Evolutionary conservation across 2,888 invertebrate species (phyloP), one percentile per base, ranked within the genome.

Genomic region (Acleris holmiana): DNA sequence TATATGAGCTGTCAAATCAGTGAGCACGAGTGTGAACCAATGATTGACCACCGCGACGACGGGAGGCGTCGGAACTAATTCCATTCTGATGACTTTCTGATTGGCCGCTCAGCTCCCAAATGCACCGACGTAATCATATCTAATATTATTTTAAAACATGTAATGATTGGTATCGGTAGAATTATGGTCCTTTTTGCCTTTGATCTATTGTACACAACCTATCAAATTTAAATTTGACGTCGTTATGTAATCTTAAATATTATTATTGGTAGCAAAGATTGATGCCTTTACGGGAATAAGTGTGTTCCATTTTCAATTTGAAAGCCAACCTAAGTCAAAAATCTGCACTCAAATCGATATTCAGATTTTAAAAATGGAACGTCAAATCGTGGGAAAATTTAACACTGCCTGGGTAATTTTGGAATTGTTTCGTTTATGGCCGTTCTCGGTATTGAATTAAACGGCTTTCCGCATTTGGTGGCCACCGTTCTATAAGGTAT

Each of bases 51-150:
- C 59, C 60, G 29, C 60, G 65, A 18, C 50, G 65, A 65, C 65
- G 55, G 69, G 63, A 69, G 61, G 72, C 73, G 72, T 79, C 76
- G 74, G 73, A 76, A 72, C 71, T 74, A 79, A 77, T 79, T 77
- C 76, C 66, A 60, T 58, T 67, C 62, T 81, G 81, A 84, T 83
- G 76, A 65, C 70, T 76, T 77, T 80, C 77, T 80, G 83, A 84
- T 83, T 81, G 78, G 77, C 69, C 57, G 29, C 49, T 49, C 46
- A 51, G 48, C 53, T 23, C 54, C 65, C 48, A 51, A 61, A 58
- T 54, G 55, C 58, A 47, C 48, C 57, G 40, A 21, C 29, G 46
- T 63, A 48, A 67, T 56, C 64, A 67, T 61, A 58, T 56, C 18
- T 57, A 58, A 53, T 53, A 46, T 66, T 46, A 21, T 62, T 54